phyloP scores from a whole-genome alignment of 2,113 vertebrate species.

The Myiopsitta monachus region DNA sequence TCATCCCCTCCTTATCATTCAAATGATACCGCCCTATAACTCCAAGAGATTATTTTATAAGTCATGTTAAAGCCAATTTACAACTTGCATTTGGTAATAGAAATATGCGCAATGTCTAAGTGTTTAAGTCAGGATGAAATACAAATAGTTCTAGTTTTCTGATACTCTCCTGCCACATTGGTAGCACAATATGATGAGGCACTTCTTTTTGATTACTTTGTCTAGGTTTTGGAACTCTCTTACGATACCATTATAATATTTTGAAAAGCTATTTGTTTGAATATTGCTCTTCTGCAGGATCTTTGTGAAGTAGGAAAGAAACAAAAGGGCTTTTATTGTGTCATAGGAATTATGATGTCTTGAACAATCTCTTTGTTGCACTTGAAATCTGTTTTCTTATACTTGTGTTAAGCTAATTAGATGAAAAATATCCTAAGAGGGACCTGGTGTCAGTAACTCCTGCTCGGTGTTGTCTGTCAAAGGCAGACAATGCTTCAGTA shows the following conservation, averaged over 20 bases:
- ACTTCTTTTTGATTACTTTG: not conserved
- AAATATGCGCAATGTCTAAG: not conserved
- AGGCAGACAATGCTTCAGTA: not conserved
- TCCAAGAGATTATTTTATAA: not conserved
- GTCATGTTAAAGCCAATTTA: not conserved
- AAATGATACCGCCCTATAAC: not conserved
- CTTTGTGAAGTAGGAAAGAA: not conserved
- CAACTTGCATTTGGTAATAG: not conserved
- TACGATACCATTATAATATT: not conserved
- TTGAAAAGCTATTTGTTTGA: not conserved
- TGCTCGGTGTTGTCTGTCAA: not conserved
- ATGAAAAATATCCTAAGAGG: not conserved
- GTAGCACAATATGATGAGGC: not conserved
- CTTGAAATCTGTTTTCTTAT: not conserved
- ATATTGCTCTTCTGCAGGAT: not conserved
- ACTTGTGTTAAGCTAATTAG: not conserved
- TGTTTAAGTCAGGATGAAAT: not conserved
- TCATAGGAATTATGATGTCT: not conserved
- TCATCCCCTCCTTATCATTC: not conserved
- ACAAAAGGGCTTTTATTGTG: not conserved
- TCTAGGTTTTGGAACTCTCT: not conserved
- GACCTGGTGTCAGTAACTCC: not conserved
- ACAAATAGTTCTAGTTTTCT: not conserved
- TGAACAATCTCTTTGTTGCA: not conserved
- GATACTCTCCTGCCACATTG: not conserved